Base-by-base conservation (phyloP, 2,797 vertebrate genomes). In the Phrynocephalus guinanensis region DNA sequence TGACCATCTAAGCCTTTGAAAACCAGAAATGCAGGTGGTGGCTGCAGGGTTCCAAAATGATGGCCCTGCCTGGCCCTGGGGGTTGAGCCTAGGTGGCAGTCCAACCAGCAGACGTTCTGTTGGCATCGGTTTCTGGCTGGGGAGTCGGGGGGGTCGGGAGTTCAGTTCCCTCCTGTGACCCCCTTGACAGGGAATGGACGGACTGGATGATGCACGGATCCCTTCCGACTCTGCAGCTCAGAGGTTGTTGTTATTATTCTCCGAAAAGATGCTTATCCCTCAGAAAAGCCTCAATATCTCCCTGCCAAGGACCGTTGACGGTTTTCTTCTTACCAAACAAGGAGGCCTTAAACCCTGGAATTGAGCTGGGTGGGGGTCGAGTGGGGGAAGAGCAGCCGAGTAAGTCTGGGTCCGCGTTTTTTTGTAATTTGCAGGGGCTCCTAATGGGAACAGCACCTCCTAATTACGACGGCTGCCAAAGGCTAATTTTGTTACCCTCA, bases 371-470 rank as follows among this genome's bases (percentile, higher is more conserved):
- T 82, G 71, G 82, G 73, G 88, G 88, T 84, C 84, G 82, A 84
- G 5, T 81, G 87, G 90, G 86, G 86, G 90, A 78, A 70, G 82
- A 84, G 2, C 1, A 94, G 95, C 93, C 91, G 95, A 95, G 95
- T 94, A 97, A 97, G 97, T 95, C 96, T 96, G 87, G 91, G 96
- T 96, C 96, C 96, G 96, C 96, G 97, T 96, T 96, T 97, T 97
- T 97, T 97, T 96, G 96, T 97, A 96, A 96, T 97, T 97, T 97
- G 96, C 97, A 96, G 96, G 70, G 96, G 96, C 97, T 97, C 97
- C 97, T 97, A 97, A 97, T 97, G 97, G 96, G 96, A 97, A 96
- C 96, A 97, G 97, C 96, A 96, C 96, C 96, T 97, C 96, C 96
- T 97, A 97, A 97, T 97, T 97, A 97, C 97, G 28, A 96, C 96